These are phyloP conservation scores for Diarsia dahlii DNA, from an alignment of 2,888 invertebrate genomes.

Conservation along the genomic window DNA sequence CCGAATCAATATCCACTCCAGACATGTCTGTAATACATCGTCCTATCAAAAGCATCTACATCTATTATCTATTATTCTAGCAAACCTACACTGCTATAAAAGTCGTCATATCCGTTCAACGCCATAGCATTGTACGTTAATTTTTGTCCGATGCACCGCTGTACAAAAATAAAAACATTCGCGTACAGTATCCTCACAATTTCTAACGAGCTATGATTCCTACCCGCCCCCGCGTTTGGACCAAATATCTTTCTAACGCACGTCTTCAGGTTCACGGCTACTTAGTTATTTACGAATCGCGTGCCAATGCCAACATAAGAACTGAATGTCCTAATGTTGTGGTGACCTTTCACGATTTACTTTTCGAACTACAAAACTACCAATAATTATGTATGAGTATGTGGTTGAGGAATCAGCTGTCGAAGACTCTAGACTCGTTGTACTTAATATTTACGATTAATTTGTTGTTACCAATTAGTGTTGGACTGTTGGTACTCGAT, in stretches of 20 bases:
- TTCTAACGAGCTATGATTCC: constrained; percentile 23
- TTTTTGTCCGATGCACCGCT: background rate
- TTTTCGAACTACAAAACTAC: constrained; percentile 49
- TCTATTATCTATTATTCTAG: constrained; percentile 15
- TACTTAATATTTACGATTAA: constrained; percentile 30
- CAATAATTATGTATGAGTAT: constrained; percentile 52
- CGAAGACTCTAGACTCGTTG: constrained; percentile 54
- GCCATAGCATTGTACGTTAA: constrained; percentile 12
- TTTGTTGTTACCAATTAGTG: constrained; percentile 38
- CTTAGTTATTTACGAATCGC: constrained; percentile 70
- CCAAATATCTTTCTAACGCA: constrained; percentile 66
- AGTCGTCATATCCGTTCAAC: background rate
- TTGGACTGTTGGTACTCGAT: constrained; percentile 40
- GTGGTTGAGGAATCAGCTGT: constrained; percentile 49
- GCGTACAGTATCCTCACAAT: constrained; percentile 14
- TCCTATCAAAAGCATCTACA: constrained; percentile 1
- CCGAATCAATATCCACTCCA: background rate
- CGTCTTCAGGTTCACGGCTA: constrained; percentile 78
- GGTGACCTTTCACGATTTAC: constrained; percentile 68
- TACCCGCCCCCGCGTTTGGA: constrained; percentile 63
- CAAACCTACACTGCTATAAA: background rate
- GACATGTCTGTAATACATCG: too few relatives aligned
- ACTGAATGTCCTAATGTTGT: constrained; percentile 47
- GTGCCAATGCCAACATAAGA: constrained; percentile 75
- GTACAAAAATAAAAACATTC: background rate